Conservation (phyloP, 2,888 invertebrate species). For the Melipona bicolor region DNA sequence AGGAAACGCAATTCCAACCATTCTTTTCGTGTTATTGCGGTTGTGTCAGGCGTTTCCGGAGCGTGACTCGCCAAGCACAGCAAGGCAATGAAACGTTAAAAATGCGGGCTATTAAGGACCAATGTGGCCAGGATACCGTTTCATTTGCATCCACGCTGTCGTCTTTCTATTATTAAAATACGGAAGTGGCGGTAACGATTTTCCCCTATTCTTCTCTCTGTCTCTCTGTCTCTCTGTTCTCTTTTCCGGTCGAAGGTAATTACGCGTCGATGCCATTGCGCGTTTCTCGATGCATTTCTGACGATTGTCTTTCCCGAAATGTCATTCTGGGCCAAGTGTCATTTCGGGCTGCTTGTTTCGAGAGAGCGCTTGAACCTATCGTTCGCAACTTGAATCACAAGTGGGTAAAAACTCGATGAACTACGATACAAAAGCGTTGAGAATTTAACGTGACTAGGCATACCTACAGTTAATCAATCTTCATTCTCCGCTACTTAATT, state of each 20-base stretch:
- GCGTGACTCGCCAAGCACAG: slow-evolving; percentile 35
- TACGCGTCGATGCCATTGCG: neutral
- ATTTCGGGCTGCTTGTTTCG: no score
- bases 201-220: neutral
- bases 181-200: slow-evolving; percentile 28
- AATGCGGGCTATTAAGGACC: slow-evolving; percentile 44
- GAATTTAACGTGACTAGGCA: slow-evolving; percentile 41
- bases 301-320: neutral
- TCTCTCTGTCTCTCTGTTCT: neutral
- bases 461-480: slow-evolving; percentile 63
- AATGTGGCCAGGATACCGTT: slow-evolving; percentile 34
- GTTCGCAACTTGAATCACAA: neutral
- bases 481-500: slow-evolving; percentile 63
- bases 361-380: no score
- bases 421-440: slow-evolving; percentile 21
- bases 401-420: neutral
- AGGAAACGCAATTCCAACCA: slow-evolving; percentile 62
- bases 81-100: slow-evolving; percentile 49
- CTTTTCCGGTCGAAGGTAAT: neutral
- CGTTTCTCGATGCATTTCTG: no score
- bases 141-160: slow-evolving; percentile 39
- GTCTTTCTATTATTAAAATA: slow-evolving; percentile 33
- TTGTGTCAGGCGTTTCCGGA: slow-evolving; percentile 32
- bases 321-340: neutral
- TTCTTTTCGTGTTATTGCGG: slow-evolving; percentile 60